Base-by-base conservation (phyloP, 2,113 vertebrate species). In the Corynorhinus townsendii region DNA sequence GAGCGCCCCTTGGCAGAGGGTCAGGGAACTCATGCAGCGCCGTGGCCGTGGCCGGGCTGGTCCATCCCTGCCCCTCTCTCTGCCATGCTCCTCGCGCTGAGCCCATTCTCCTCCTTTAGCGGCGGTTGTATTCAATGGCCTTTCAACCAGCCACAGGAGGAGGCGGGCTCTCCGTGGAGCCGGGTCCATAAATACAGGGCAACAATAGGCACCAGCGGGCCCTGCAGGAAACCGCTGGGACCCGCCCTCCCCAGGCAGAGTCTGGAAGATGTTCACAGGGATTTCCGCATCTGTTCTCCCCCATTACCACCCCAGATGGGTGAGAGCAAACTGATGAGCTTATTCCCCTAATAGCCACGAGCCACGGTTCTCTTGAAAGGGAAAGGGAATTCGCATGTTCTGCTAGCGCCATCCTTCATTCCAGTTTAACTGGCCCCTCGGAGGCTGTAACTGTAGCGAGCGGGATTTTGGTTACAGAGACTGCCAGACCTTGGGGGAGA, bases 381-480 rank as follows among this genome's bases (percentile, higher is more conserved):
- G 68, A 86, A 79, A 87, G 49, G 45, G 45, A 90, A 71, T 89
- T 33, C 86, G 77, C 88, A 56, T 38, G 84, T 86, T 94, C 86
- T 84, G 86, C 54, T 62, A 54, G 79, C 80, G 6, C 16, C 52
- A 35, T 90, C 56, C 91, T 87, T 90, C 81, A 69, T 49, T 85
- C 76, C 52, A 54, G 35, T 19, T 64, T 90, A 91, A 90, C 93
- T 85, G 90, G 77, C 69, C 94, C 95, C 91, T 69, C n/a, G 87
- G 75, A 84, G 86, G 38, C 73, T 66, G 43, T 84, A 83, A 72
- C 64, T 49, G n/a, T 3, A 93, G 80, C 49, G 43, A 89, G 66
- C 89, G 56, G 47, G 30, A 83, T 82, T 93, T 86, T 77, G 91
- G 68, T 72, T 86, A 79, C 73, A 85, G n/a, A 90, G 77, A 86